A percentile compares a stretch with the other conserved stretches of the same genome.
phyloP scores from a whole-genome alignment of 2,797 vertebrate genomes.

The Pseudopleuronectes americanus region DNA sequence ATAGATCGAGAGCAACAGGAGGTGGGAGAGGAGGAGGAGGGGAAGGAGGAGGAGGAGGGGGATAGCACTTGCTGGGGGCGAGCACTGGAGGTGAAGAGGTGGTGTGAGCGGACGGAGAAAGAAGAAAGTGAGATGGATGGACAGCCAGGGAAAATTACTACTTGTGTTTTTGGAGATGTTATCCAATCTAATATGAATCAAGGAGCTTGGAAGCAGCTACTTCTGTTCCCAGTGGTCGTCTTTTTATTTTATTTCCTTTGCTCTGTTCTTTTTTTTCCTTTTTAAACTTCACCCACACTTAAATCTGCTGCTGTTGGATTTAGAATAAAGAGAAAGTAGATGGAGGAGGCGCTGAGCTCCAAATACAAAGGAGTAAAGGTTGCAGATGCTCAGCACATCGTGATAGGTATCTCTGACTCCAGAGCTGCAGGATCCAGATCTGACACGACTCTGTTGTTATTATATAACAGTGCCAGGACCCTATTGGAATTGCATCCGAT shows the following conservation, averaged over 20 bases:
- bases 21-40: constrained; percentile 22
- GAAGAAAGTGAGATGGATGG: constrained; percentile 1
- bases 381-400: background rate
- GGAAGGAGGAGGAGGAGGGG: constrained; percentile 14
- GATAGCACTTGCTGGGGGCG: background rate
- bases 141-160: constrained; percentile 28
- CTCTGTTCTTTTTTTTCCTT: constrained; percentile 33
- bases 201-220: constrained; percentile 44
- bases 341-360: constrained; percentile 24
- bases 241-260: constrained; percentile 19
- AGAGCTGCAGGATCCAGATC: too few relatives aligned
- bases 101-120: background rate
- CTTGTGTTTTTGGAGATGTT: constrained; percentile 60
- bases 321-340: background rate
- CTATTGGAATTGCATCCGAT: too few relatives aligned
- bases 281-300: constrained; percentile 49
- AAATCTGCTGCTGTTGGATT: constrained; percentile 53
- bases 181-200: constrained; percentile 60
- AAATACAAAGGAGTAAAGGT: constrained; percentile 10
- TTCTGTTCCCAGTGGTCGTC: constrained; percentile 46
- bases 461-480: background rate
- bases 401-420: too few relatives aligned
- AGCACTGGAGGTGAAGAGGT: constrained; percentile 4
- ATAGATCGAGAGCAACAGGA: constrained; percentile 38
- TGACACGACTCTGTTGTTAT: too few relatives aligned